Evolutionary conservation across 2,888 invertebrate species (phyloP), one percentile per base, ranked within the genome.

Genomic region (Xanthorhoe spadicearia): DNA sequence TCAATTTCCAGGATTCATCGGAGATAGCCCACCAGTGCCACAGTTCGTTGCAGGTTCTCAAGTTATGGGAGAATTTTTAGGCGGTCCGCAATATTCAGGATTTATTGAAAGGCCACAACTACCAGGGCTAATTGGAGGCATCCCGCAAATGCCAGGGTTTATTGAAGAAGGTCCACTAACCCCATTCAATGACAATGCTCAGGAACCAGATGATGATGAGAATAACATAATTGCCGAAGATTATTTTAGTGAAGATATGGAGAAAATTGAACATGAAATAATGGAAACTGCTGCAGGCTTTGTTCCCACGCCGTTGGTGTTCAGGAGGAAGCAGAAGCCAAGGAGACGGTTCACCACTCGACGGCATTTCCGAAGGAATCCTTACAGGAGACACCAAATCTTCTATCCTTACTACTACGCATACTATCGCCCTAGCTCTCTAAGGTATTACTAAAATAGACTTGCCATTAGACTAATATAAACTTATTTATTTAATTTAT

Each of bases 231-330:
- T 77, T 28, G 70, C 72, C 52, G 64, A 77, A 49, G 71, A 82
- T 59, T 74, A 78, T 46, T 77, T 81, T 28, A 72, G 79, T 51
- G 81, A 81, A 66, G 80, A 80, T n/a, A 61, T 84, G 17, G 63
- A 80, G 43, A 84, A 77, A 53, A 75, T 87, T 61, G 77, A 86
- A 56, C 83, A 84, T 58, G 91, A 92, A 79, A 86, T 89, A 38
- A 89, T 92, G 90, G 87, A 88, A 15, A 85, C 89, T 0, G 91
- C 90, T 0, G 88, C 85, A 10, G 89, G 92, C 6, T 91, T 90
- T 53, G 80, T 83, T 1, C 91, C 90, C 1, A 69, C 65, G 1
- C 74, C 85, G 9, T 86, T 91, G 0, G 77, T 89, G 13, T 80
- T 89, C 2, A 77, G 73, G 55, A 76, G 74, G 61, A 81, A 73